These are phyloP conservation scores for Hipposideros armiger DNA, from an alignment of 2,113 vertebrate genomes.

Conservation along the genomic window DNA sequence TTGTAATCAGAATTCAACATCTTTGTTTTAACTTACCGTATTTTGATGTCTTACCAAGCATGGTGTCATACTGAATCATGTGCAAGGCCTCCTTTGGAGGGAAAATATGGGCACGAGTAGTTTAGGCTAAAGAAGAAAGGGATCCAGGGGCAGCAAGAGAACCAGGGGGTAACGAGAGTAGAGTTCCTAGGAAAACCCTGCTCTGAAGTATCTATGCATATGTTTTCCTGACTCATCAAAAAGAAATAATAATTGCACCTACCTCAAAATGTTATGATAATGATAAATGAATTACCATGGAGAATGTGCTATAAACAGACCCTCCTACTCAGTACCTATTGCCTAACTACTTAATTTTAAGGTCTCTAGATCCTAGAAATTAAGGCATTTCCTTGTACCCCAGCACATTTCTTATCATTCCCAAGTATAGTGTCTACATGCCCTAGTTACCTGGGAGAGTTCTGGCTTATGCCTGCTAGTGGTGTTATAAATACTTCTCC, in stretches of 20 bases:
- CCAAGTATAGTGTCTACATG: background rate
- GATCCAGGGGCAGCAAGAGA: background rate
- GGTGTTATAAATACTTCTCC: background rate
- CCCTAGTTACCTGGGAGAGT: background rate
- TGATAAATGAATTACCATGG: background rate
- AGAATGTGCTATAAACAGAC: background rate
- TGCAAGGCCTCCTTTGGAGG: background rate
- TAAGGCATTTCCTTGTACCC: background rate
- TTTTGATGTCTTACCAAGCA: background rate
- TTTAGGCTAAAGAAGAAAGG: background rate
- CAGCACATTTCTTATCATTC: background rate
- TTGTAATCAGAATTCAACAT: background rate
- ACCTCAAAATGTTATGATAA: background rate
- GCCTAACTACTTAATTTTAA: background rate
- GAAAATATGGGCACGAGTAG: background rate
- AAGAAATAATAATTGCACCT: background rate
- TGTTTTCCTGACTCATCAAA: background rate
- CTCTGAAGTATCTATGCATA: background rate
- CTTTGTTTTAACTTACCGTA: background rate
- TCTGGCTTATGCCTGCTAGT: background rate
- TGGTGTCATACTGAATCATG: background rate
- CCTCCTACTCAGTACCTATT: background rate
- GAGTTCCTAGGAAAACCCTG: background rate
- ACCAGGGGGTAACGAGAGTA: background rate
- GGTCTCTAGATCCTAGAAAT: background rate